Evolutionary conservation across 2,888 invertebrate species (phyloP).

Genomic region (Therioaphis trifolii): DNA sequence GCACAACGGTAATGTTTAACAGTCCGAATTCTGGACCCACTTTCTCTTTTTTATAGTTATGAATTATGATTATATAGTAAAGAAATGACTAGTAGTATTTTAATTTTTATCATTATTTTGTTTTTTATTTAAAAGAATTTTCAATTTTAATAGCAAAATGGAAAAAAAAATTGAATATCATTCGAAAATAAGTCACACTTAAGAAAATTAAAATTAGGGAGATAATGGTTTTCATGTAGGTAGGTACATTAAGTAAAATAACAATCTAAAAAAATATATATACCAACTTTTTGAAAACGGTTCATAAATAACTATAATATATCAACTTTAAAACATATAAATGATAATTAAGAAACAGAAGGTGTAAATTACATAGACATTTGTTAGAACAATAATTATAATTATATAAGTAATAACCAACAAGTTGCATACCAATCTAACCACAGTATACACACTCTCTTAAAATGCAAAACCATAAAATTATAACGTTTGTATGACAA

Average conservation of each 20-base stretch:
- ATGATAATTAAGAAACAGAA: neutral
- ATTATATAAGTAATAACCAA: neutral
- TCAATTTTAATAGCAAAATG: slow-evolving; percentile 16
- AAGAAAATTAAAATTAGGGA: neutral
- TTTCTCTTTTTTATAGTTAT: slow-evolving; percentile 59
- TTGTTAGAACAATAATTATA: neutral
- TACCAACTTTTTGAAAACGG: too few relatives aligned
- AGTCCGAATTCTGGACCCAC: slow-evolving; percentile 51
- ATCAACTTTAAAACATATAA: slow-evolving; percentile 1
- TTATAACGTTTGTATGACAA: too few relatives aligned
- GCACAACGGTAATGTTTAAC: slow-evolving; percentile 46
- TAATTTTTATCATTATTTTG: slow-evolving; percentile 26
- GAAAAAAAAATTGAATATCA: slow-evolving; percentile 18
- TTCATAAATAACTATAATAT: neutral
- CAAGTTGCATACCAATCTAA: too few relatives aligned
- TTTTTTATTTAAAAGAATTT: slow-evolving; percentile 22
- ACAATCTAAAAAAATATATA: too few relatives aligned
- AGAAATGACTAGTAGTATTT: slow-evolving; percentile 39
- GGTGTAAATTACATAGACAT: neutral
- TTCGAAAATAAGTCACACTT: neutral
- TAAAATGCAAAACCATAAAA: too few relatives aligned
- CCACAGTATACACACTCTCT: too few relatives aligned
- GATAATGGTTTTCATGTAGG: neutral
- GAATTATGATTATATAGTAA: slow-evolving; percentile 13
- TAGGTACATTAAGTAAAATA: too few relatives aligned